phyloP scores from a whole-genome alignment of 2,113 vertebrate genomes.

The Ramphastos sulfuratus region DNA sequence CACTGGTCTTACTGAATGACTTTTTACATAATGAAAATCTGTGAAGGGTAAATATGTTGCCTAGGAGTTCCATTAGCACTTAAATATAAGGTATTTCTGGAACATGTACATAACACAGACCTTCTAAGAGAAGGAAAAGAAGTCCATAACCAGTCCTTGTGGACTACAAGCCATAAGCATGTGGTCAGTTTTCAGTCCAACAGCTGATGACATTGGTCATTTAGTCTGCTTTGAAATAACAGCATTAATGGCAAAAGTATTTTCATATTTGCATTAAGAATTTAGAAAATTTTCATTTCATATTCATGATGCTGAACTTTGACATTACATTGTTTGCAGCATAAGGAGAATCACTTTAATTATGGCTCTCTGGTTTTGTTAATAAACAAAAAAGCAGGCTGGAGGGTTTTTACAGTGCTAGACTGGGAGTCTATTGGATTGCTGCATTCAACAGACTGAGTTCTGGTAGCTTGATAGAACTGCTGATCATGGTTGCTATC shows the following conservation, averaged over 20 bases:
- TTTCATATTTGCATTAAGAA: not conserved
- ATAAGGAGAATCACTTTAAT: not conserved
- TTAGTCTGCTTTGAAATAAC: not conserved
- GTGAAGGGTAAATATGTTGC: slow-evolving; percentile 67
- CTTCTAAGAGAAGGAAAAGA: not conserved
- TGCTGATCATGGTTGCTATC: not conserved
- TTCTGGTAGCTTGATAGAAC: not conserved
- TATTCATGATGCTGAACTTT: not conserved
- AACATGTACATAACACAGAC: not conserved
- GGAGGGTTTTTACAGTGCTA: not conserved
- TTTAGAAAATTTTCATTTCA: not conserved
- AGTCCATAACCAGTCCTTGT: not conserved
- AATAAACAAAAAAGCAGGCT: not conserved
- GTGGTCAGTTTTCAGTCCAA: not conserved
- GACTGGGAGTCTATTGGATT: not conserved
- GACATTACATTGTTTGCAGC: not conserved
- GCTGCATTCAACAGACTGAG: not conserved
- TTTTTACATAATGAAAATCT: slow-evolving; percentile 73
- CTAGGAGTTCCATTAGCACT: slow-evolving; percentile 37
- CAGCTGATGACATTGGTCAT: not conserved
- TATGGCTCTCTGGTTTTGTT: not conserved
- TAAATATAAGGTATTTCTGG: not conserved
- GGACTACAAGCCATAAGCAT: not conserved
- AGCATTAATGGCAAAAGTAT: not conserved
- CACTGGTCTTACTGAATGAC: slow-evolving; percentile 64